Base-by-base conservation (phyloP, 1,140 invertebrate genomes). In the Harlomillsia oculata region DNA sequence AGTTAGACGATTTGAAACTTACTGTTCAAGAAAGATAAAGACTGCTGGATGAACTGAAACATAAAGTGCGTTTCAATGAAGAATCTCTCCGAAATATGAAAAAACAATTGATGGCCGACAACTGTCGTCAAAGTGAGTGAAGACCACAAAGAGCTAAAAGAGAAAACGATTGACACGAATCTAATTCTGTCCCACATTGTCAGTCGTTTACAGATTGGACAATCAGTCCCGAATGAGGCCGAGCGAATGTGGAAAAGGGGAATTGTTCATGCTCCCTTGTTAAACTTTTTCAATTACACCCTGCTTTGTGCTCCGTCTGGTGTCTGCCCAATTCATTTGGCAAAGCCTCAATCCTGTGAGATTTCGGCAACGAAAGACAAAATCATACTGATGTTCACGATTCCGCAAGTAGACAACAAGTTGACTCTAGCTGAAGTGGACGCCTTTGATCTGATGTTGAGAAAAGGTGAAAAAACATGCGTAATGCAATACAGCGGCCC, bases 281-380 rank as follows among this genome's bases (percentile, higher is more conserved):
- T 56, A 30, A 40, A 56, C 5, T 61, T 16, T 23, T 26, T 56
- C 1, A 61, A 61, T 39, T 52, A 52, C 34, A 44, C 59, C 11
- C 32, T 56, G n/a, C 59, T 54, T 3, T 61, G 59, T 56, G 29
- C 14, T 5, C 6, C n/a, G n/a, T n/a, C 20, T 5, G n/a, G n/a
- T n/a, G n/a, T n/a, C n/a, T n/a, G n/a, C n/a, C n/a, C n/a, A n/a
- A n/a, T n/a, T n/a, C n/a, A n/a, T n/a, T n/a, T n/a, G n/a, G n/a
- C n/a, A n/a, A n/a, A n/a, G n/a, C n/a, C n/a, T n/a, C n/a, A n/a
- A n/a, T n/a, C n/a, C 20, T 45, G 43, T 25, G 13, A 5, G 1
- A 45, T 45, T 23, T 9, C 6, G 16, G 11, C n/a, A n/a, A n/a
- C n/a, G 6, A 25, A 9, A 14, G 25, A 28, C 32, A 18, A 26